Evolutionary conservation across 92 coral and sea anemone genomes (phyloP).

Genomic region (Desmophyllum pertusum): DNA sequence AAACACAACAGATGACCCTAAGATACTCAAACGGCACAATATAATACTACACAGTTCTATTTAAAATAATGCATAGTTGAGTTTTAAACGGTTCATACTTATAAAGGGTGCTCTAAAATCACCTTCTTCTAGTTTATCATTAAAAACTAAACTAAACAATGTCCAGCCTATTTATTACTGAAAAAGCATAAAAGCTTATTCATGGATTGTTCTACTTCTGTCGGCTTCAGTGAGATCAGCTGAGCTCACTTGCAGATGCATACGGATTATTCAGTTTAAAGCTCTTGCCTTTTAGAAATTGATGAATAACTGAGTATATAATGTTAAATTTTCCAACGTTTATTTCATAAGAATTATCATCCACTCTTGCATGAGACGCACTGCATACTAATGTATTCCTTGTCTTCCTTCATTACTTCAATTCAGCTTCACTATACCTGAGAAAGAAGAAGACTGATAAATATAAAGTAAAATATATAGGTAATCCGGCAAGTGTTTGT

Average conservation of each 20-base stretch:
- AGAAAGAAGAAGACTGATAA: no score
- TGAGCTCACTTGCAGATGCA: not conserved
- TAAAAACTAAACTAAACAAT: no score
- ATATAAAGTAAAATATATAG: no score
- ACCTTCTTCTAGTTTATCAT: no score
- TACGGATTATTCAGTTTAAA: not conserved
- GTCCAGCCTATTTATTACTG: no score
- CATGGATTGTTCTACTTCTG: no score
- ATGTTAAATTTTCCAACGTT: not conserved
- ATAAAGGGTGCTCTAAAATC: no score
- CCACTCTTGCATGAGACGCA: not conserved
- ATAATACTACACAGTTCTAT: not conserved
- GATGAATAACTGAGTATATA: not conserved
- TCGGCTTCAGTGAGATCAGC: not conserved
- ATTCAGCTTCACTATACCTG: not conserved
- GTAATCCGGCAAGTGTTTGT: no score
- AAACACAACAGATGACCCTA: not conserved
- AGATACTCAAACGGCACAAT: not conserved
- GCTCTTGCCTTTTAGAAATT: not conserved
- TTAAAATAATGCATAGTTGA: not conserved
- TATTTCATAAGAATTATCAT: not conserved
- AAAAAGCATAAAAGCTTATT: no score
- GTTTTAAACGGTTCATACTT: not conserved
- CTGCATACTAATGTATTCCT: not conserved
- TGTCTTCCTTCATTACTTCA: not conserved